Conservation (phyloP, 2,797 vertebrate genomes). For the Chaenodraco wilsoni region DNA sequence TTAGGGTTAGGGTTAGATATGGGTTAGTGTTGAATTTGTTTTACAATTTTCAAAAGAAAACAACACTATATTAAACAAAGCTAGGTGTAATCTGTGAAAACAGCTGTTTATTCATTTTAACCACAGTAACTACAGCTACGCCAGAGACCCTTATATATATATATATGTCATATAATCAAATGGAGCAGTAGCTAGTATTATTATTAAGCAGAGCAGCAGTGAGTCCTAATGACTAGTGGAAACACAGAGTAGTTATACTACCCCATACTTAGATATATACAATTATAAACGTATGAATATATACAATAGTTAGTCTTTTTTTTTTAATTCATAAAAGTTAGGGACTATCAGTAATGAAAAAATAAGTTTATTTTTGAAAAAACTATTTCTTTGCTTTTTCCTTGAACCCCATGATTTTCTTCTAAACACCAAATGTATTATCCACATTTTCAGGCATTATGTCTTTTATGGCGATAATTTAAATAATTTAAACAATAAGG, state of each 20-base stretch:
- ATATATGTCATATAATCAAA: slow-evolving; percentile 1
- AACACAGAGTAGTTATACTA: background rate
- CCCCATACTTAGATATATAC: no score
- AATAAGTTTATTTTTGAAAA: background rate
- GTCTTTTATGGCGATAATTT: slow-evolving; percentile 2
- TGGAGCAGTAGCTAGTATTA: background rate
- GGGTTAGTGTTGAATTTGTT: no score
- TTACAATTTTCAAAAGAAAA: background rate
- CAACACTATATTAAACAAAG: background rate
- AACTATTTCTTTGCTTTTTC: background rate
- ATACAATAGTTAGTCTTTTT: background rate
- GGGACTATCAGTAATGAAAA: background rate
- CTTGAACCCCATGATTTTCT: background rate
- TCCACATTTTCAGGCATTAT: no score
- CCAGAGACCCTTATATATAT: no score
- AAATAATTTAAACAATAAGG: slow-evolving; percentile 4
- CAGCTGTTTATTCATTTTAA: no score
- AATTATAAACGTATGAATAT: background rate
- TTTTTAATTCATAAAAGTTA: background rate
- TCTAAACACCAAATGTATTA: no score
- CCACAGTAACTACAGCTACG: background rate
- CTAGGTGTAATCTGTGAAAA: background rate
- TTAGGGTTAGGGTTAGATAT: background rate
- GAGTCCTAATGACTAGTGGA: no score
- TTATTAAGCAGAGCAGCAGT: no score